Evolutionary conservation across 1,140 invertebrate species (phyloP).

Genomic region (Drosophila triauraria): DNA sequence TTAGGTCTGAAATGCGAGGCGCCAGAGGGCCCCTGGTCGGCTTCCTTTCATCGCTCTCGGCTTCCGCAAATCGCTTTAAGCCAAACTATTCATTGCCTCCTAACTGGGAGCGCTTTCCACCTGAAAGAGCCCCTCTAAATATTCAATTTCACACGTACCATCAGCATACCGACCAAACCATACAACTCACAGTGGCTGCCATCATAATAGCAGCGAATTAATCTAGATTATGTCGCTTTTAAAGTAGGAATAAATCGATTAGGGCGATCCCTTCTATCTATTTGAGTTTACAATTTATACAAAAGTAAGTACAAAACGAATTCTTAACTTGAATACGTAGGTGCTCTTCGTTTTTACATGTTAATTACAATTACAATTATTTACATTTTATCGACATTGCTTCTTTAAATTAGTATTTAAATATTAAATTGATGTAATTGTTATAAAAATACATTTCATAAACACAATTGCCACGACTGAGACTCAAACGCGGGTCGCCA

Average conservation of each 20-base stretch:
- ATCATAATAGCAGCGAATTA: neutral
- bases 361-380: too few species aligned
- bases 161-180: slow-evolving; percentile 2
- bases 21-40: neutral
- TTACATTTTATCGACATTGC: too few species aligned
- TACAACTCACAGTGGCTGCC: neutral
- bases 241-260: neutral
- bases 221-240: neutral
- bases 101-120: slow-evolving; percentile 13
- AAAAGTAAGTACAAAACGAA: too few species aligned
- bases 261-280: too few species aligned
- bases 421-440: too few species aligned
- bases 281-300: too few species aligned
- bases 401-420: too few species aligned
- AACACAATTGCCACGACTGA: too few species aligned
- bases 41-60: slow-evolving; percentile 7
- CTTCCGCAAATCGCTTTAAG: slow-evolving; percentile 34
- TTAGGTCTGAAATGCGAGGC: slow-evolving; percentile 23
- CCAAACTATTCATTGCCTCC: slow-evolving; percentile 34
- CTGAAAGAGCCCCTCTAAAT: slow-evolving; percentile 40
- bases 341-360: too few species aligned
- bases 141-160: slow-evolving; percentile 48
- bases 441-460: too few species aligned
- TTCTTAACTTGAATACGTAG: too few species aligned
- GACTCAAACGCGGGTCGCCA: too few species aligned